Evolutionary conservation across 2,797 vertebrate genomes (phyloP).

Genomic region (Tiaroga cobitis): DNA sequence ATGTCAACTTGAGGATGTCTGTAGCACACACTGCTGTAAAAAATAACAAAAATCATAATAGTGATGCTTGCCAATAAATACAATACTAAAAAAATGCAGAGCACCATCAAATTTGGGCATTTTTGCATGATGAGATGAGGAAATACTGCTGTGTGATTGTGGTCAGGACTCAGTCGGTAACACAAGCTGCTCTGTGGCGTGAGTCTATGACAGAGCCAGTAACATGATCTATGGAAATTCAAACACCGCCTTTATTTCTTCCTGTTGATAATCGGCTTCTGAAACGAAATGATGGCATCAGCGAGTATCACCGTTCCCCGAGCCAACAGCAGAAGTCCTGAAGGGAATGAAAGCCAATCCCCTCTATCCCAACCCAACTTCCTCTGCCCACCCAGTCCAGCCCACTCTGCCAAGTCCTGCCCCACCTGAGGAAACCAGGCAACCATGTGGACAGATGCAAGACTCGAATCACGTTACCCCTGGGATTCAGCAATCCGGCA

Average conservation of each 20-base stretch:
- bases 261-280: conserved; percentile 54
- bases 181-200: conserved; percentile 13
- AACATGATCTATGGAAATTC: conserved; percentile 51
- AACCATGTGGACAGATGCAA: conserved; percentile 50
- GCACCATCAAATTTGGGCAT: neutral
- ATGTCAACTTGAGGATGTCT: neutral
- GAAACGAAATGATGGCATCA: conserved; percentile 46
- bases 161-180: neutral
- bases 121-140: neutral
- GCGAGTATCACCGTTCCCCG: conserved; percentile 4
- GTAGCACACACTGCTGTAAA: neutral
- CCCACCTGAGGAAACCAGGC: conserved; percentile 43
- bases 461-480: conserved; percentile 51
- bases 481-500: conserved; percentile 40
- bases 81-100: neutral
- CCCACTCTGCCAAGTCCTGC: conserved; percentile 45
- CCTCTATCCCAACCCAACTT: conserved; percentile 31
- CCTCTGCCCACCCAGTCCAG: conserved; percentile 43
- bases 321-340: conserved; percentile 48
- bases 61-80: neutral
- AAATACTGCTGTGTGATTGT: neutral
- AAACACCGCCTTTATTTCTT: conserved; percentile 42
- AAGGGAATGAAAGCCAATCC: conserved; percentile 47
- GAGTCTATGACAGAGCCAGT: conserved; percentile 27
- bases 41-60: neutral